A percentile compares a stretch with the other conserved stretches of the same genome.
Evolutionary conservation across 2,888 invertebrate species (phyloP).

Genomic region (Caenorhabditis zanzibari): DNA sequence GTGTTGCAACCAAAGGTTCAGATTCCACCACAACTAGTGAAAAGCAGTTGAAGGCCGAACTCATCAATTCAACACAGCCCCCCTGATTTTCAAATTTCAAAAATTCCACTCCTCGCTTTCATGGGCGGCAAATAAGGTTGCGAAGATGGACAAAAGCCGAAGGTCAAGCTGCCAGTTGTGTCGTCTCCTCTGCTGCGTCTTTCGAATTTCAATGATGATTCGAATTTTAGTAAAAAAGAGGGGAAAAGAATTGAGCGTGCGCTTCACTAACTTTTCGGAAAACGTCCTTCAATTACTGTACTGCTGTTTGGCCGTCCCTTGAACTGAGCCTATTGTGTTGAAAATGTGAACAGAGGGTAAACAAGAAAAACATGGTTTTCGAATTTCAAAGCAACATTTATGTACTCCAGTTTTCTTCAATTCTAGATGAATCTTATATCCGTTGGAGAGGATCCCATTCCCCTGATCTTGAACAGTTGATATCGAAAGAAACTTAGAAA

Average conservation of each 20-base stretch:
- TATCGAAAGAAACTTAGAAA: too few relatives aligned
- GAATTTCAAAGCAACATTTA: neutral
- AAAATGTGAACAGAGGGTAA: neutral
- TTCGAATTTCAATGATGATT: constrained; percentile 13
- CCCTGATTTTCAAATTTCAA: constrained; percentile 44
- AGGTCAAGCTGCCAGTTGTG: constrained; percentile 62
- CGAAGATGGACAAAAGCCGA: constrained; percentile 63
- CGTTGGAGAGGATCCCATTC: neutral
- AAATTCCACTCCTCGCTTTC: constrained; percentile 24
- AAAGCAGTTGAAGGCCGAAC: constrained; percentile 35
- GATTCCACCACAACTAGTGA: constrained; percentile 6
- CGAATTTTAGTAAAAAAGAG: constrained; percentile 25
- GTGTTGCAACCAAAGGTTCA: constrained; percentile 2
- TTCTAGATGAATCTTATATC: neutral
- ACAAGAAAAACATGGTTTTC: neutral
- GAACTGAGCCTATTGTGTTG: constrained; percentile 47
- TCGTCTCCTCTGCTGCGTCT: constrained; percentile 1
- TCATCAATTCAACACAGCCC: constrained; percentile 31
- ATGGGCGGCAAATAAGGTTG: constrained; percentile 34
- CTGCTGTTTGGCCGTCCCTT: constrained; percentile 10
- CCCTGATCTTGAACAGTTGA: neutral
- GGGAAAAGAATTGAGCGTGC: constrained; percentile 29
- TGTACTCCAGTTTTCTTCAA: neutral
- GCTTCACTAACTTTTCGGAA: constrained; percentile 65
- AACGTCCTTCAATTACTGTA: constrained; percentile 64